Base-by-base conservation (phyloP, 2,888 invertebrate genomes). In the Acronicta leporina region DNA sequence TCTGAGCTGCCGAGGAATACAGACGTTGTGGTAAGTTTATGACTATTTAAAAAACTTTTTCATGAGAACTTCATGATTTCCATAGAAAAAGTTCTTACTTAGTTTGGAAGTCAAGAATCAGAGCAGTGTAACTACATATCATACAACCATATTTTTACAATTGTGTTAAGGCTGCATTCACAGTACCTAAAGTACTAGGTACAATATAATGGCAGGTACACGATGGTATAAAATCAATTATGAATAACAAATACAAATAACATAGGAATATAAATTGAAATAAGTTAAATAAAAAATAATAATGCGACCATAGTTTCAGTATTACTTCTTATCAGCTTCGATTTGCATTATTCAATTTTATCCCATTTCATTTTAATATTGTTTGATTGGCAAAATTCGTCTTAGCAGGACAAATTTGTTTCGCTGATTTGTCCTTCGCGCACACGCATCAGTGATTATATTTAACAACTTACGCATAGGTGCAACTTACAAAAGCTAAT, bases 311-410 rank as follows among this genome's bases (percentile, higher is more conserved):
- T 14, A 25, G 13, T 14, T 30, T 8, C 41, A 46, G 16, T 42
- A 13, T 20, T 5, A 30, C 20, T 43, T 48, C 30, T 48, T 48
- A 43, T 38, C 30, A 46, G n/a, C 9, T 3, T 11, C 48, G 70
- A 20, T 53, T 49, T 16, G 38, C 41, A 46, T 45, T 48, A 46
- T 46, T n/a, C 35, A 13, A 58, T 30, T 52, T 42, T 44, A n/a
- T 44, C 2, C 33, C 0, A 48, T 62, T 61, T 30, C 1, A 2
- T 44, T 48, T 68, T 62, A 27, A 61, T n/a, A n/a, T 68, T 52
- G 35, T 16, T 45, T 2, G 33, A 33, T 33, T 33, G 33, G 11
- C 0, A 9, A 41, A 42, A 53, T 49, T 62, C 30, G 30, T 11
- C n/a, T 51, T 11, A 49, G 49, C 33, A n/a, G 27, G 25, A 42